Evolutionary conservation across 2,797 vertebrate genomes (phyloP).

Genomic region (Tympanoctomys barrerae): DNA sequence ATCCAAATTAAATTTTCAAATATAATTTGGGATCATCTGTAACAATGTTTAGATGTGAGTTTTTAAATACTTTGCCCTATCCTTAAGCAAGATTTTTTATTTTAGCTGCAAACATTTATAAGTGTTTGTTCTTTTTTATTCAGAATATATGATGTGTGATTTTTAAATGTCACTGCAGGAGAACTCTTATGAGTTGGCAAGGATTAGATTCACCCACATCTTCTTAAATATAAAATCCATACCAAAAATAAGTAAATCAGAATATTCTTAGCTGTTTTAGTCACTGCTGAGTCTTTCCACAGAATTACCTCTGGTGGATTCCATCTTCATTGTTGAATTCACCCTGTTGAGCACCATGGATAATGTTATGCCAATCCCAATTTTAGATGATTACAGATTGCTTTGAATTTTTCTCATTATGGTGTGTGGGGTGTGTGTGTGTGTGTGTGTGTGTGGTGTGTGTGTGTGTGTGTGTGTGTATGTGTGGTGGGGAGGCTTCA

Average conservation of each 20-base stretch:
- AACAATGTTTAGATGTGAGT: background rate
- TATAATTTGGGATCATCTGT: background rate
- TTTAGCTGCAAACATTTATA: conserved; percentile 2
- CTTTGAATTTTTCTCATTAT: background rate
- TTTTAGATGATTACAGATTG: background rate
- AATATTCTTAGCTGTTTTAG: background rate
- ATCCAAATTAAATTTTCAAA: background rate
- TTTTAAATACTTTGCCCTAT: background rate
- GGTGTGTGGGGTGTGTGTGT: background rate
- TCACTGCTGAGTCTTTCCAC: background rate
- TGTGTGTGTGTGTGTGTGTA: background rate
- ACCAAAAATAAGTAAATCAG: background rate
- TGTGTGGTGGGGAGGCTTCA: background rate
- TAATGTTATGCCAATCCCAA: background rate
- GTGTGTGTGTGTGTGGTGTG: background rate
- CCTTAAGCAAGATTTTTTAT: background rate
- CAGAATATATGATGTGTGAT: background rate
- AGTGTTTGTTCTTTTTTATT: background rate
- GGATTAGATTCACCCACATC: background rate
- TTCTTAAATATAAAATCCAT: background rate
- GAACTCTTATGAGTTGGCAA: background rate
- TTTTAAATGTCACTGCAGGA: background rate
- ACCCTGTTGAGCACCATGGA: background rate
- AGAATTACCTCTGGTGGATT: background rate
- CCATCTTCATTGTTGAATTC: background rate